Conservation (phyloP, 2,113 vertebrate species). For the Lophura nycthemera region DNA sequence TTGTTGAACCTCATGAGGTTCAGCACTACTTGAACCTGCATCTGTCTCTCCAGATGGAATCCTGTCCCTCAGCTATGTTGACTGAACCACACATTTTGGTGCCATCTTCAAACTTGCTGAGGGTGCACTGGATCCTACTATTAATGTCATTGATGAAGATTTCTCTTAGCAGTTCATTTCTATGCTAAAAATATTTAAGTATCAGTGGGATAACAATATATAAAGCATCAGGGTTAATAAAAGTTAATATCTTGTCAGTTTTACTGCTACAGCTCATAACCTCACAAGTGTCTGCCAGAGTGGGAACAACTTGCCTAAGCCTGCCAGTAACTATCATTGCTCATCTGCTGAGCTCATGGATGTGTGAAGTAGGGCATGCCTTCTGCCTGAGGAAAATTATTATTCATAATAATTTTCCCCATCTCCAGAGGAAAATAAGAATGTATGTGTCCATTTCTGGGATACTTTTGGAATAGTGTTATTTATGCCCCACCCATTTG, state of each 20-base stretch:
- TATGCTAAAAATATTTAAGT: background rate
- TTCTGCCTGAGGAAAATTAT: background rate
- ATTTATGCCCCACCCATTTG: background rate
- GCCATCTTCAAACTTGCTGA: too few relatives aligned
- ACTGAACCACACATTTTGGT: too few relatives aligned
- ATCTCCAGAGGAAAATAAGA: background rate
- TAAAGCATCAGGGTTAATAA: background rate
- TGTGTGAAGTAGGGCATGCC: background rate
- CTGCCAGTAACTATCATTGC: background rate
- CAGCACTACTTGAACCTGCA: too few relatives aligned
- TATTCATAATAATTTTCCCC: background rate
- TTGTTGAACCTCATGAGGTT: too few relatives aligned
- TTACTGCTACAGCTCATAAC: background rate
- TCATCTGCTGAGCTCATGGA: background rate
- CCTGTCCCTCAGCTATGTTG: too few relatives aligned
- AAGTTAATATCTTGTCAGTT: background rate
- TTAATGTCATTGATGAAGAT: background rate
- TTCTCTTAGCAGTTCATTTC: background rate
- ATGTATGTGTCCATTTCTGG: background rate
- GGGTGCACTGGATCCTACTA: too few relatives aligned
- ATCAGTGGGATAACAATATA: background rate
- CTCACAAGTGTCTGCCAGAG: background rate
- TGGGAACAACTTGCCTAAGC: background rate
- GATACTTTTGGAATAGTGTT: conserved; percentile 17
- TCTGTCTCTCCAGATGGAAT: too few relatives aligned